Evolutionary conservation across 53 echinoderm and acorn worm species (phyloP).

Genomic region (Apostichopus leukothele): DNA sequence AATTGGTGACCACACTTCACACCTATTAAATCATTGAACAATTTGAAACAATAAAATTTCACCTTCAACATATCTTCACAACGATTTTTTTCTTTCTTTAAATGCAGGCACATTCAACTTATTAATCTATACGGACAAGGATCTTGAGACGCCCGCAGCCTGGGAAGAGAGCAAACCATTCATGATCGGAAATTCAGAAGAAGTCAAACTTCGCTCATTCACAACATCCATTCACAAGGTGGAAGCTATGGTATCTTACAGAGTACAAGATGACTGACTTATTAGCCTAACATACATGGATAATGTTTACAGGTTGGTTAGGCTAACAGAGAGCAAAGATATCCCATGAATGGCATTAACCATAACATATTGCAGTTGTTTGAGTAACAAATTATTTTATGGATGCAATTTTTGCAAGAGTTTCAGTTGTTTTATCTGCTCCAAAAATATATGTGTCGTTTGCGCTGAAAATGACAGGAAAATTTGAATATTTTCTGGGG

Average conservation of each 20-base stretch:
- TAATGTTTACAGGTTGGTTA: background rate
- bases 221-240: conserved; percentile 95
- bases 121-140: conserved; percentile 94
- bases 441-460: too few relatives aligned
- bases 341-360: too few relatives aligned
- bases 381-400: too few relatives aligned
- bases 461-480: too few relatives aligned
- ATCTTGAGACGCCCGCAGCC: conserved; percentile 69
- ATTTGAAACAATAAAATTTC: background rate
- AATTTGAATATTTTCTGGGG: too few relatives aligned
- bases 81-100: background rate
- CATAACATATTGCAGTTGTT: too few relatives aligned
- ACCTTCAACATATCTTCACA: background rate
- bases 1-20: too few relatives aligned
- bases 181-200: conserved; percentile 83
- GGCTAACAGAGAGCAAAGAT: background rate
- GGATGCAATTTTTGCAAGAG: too few relatives aligned
- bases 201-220: conserved; percentile 88
- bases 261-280: conserved; percentile 60
- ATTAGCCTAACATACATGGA: background rate
- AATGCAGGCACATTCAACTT: conserved; percentile 86
- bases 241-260: conserved; percentile 91
- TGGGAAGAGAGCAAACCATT: conserved; percentile 95
- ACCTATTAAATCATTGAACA: background rate
- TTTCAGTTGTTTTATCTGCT: too few relatives aligned